A percentile compares a stretch with the other conserved stretches of the same genome.
phyloP scores from a whole-genome alignment of 35 echinoderm and acorn worm genomes.

The Lytechinus pictus region DNA sequence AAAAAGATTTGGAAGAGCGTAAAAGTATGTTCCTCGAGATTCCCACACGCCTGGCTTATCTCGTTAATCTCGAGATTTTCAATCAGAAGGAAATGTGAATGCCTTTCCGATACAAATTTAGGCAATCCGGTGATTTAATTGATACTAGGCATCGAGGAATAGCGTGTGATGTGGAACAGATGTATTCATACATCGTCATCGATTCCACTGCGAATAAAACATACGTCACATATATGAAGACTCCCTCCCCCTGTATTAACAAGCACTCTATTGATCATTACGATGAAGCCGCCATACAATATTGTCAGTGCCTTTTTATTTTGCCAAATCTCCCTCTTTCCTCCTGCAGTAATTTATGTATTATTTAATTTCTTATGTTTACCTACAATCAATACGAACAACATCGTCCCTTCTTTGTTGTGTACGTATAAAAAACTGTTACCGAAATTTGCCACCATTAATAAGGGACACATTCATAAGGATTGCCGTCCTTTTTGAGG shows the following conservation, averaged over 20 bases:
- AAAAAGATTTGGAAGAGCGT: background rate
- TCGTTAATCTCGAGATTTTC: background rate
- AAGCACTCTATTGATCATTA: background rate
- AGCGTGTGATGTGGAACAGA: background rate
- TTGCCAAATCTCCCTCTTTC: background rate
- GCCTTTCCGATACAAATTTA: constrained; percentile 44
- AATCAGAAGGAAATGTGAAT: constrained; percentile 40
- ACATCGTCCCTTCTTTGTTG: background rate
- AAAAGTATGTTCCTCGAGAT: background rate
- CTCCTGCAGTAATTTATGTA: background rate
- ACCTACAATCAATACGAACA: background rate
- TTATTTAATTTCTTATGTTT: background rate
- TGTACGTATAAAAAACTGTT: no score
- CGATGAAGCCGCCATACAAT: background rate
- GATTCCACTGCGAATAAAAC: background rate
- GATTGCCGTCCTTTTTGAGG: no score
- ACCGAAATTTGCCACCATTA: no score
- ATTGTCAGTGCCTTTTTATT: background rate
- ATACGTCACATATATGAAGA: background rate
- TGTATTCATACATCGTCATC: background rate
- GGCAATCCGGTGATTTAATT: constrained; percentile 34
- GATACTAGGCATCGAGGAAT: constrained; percentile 21
- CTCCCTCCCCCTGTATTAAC: background rate
- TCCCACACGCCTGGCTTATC: background rate
- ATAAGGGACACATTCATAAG: no score